phyloP scores from a whole-genome alignment of 1,140 invertebrate genomes.

The Cyclargus thomasi region DNA sequence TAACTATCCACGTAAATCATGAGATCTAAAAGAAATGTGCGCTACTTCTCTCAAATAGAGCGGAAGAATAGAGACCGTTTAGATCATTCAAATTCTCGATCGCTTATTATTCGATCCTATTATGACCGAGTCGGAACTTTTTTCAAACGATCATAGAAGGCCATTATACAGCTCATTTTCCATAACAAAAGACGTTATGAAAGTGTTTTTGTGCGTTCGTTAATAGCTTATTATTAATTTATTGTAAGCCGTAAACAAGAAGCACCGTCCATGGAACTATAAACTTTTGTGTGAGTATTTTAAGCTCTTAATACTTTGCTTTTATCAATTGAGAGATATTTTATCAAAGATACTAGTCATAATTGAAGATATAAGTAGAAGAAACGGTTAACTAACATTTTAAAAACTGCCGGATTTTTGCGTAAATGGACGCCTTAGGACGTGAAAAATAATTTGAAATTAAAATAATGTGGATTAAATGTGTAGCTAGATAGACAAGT shows the following conservation, averaged over 20 bases:
- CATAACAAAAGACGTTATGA: conserved; percentile 57
- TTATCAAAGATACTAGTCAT: too few relatives aligned
- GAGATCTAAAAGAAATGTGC: conserved; percentile 41
- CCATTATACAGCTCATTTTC: conserved; percentile 65
- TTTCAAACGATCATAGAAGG: conserved; percentile 59
- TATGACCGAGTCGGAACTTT: conserved; percentile 61
- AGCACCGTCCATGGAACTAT: conserved; percentile 13
- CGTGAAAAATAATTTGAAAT: too few relatives aligned
- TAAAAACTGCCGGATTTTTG: too few relatives aligned
- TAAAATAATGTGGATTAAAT: too few relatives aligned
- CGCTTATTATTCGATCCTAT: conserved; percentile 68
- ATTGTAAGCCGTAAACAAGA: conserved; percentile 46
- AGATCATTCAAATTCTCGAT: conserved; percentile 66
- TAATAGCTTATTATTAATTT: conserved; percentile 60
- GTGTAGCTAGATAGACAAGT: too few relatives aligned
- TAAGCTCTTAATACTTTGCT: conserved; percentile 15
- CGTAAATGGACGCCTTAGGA: too few relatives aligned
- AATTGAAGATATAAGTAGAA: too few relatives aligned
- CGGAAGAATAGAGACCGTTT: conserved; percentile 62
- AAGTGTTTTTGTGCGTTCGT: conserved; percentile 50
- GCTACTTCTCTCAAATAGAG: conserved; percentile 45
- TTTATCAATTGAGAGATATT: conserved; percentile 9
- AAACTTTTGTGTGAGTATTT: not conserved
- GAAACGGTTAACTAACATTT: too few relatives aligned
- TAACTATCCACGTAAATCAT: conserved; percentile 50